Evolutionary conservation across 2,113 vertebrate species (phyloP).

Genomic region (Xiphophorus maculatus): DNA sequence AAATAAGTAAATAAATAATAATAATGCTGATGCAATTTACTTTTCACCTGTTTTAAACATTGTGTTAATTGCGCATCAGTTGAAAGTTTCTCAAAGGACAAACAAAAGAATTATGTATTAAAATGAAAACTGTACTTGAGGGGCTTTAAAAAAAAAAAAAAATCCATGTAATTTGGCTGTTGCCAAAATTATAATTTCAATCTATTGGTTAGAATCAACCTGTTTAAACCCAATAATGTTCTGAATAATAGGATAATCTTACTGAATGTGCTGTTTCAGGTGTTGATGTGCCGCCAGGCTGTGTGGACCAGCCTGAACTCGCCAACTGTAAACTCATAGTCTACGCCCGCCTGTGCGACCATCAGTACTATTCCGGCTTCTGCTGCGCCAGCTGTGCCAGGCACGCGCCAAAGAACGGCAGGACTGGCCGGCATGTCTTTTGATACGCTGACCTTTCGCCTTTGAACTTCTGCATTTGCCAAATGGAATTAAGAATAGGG

Average conservation of each 20-base stretch:
- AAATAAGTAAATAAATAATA: no score
- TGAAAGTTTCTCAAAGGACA: accelerated
- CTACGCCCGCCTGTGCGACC: slow-evolving; percentile 89
- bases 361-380: slow-evolving; percentile 92
- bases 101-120: neutral
- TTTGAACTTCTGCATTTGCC: slow-evolving; percentile 23
- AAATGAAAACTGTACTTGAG: neutral
- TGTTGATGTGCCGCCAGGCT: slow-evolving; percentile 70
- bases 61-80: neutral
- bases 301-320: slow-evolving; percentile 89
- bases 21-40: no score
- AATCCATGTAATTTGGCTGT: no score
- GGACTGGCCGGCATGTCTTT: slow-evolving; percentile 27
- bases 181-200: no score
- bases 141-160: no score
- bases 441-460: slow-evolving; percentile 5
- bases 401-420: slow-evolving; percentile 44
- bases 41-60: neutral
- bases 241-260: neutral
- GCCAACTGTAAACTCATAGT: slow-evolving; percentile 95
- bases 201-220: neutral
- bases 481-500: slow-evolving; percentile 30
- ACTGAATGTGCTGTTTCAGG: neutral
- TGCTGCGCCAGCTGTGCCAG: slow-evolving; percentile 93
- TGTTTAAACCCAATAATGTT: neutral